phyloP scores from a whole-genome alignment of 1,140 invertebrate species.

The Platorchestia sp. region DNA sequence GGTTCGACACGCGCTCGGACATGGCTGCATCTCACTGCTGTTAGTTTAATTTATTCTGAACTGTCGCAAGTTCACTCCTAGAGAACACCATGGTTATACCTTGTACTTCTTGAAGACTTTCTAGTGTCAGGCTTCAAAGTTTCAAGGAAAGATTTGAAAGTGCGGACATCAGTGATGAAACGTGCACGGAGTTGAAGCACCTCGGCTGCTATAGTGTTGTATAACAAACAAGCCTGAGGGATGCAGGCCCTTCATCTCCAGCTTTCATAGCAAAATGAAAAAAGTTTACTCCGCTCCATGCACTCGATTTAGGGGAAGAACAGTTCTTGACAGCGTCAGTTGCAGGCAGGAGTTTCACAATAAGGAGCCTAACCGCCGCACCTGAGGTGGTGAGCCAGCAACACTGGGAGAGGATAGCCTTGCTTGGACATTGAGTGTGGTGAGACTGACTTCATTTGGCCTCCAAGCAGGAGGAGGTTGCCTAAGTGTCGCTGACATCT shows the following conservation, averaged over 20 bases:
- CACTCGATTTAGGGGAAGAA: constrained; percentile 12
- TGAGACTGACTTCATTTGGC: neutral
- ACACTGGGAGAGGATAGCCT: neutral
- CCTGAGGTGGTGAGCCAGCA: neutral
- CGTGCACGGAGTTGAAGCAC: neutral
- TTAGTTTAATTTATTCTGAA: neutral
- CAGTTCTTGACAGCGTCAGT: constrained; percentile 1
- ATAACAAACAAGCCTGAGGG: neutral
- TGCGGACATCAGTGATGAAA: neutral
- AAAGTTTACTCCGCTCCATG: neutral
- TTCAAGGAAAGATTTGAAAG: neutral
- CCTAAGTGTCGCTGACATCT: neutral
- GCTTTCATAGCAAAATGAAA: constrained; percentile 8
- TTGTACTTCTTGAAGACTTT: neutral
- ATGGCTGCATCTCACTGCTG: neutral
- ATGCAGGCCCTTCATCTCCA: neutral
- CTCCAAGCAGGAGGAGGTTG: neutral
- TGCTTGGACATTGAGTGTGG: neutral
- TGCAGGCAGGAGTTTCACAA: constrained; percentile 11
- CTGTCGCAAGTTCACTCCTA: neutral
- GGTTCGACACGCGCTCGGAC: neutral
- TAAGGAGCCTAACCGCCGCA: neutral
- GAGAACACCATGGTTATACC: neutral
- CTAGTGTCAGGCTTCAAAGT: neutral
- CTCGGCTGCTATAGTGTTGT: neutral